Evolutionary conservation across 2,888 invertebrate genomes (phyloP).

Genomic region (Hirtodrosophila duncani): DNA sequence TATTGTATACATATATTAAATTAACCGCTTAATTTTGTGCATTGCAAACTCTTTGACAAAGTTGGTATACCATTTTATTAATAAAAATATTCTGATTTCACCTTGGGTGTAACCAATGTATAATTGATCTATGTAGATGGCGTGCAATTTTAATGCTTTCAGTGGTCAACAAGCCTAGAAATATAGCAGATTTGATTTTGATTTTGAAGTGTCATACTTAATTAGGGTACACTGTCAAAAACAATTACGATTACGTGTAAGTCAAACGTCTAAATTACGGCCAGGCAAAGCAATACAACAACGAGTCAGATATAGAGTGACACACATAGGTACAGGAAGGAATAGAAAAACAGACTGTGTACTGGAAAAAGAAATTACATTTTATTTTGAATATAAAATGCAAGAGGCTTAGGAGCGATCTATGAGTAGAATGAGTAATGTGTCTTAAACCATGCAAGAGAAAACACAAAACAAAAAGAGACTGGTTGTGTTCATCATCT

Average conservation of each 20-base stretch:
- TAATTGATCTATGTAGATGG: no score
- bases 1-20: no score
- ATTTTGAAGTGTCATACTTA: conserved; percentile 52
- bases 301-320: conserved; percentile 40
- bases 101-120: no score
- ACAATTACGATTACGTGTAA: conserved; percentile 45
- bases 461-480: not conserved
- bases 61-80: no score
- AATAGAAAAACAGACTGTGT: not conserved
- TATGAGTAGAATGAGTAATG: conserved; percentile 9
- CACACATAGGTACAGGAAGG: conserved; percentile 20
- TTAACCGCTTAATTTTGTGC: no score
- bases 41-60: no score
- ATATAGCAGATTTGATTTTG: conserved; percentile 4
- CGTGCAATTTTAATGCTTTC: conserved; percentile 36
- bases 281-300: conserved; percentile 79
- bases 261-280: conserved; percentile 72
- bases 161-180: conserved; percentile 5
- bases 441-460: conserved; percentile 31
- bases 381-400: conserved; percentile 4
- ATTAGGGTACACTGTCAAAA: conserved; percentile 42
- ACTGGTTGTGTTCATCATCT: no score
- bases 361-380: conserved; percentile 31
- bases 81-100: no score
- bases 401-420: conserved; percentile 6